A percentile compares a stretch with the other conserved stretches of the same genome.
These are phyloP conservation scores for Amazona vittata DNA, from an alignment of 2,113 vertebrate genomes.

Conservation along the genomic window DNA sequence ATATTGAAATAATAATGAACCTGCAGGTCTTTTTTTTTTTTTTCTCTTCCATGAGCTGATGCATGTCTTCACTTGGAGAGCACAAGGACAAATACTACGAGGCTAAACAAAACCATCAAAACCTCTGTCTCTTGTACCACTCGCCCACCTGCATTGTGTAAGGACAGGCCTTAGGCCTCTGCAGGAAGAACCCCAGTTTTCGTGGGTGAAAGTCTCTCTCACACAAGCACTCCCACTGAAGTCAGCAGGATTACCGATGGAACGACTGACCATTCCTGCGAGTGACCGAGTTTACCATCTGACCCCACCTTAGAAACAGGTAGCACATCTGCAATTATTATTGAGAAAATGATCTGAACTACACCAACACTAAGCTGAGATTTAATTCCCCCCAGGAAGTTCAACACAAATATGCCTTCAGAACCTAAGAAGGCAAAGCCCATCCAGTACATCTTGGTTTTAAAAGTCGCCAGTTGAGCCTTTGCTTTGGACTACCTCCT, in stretches of 20 bases:
- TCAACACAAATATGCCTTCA: not conserved
- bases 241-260: rapidly evolving
- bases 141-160: too few species aligned
- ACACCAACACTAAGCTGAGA: not conserved
- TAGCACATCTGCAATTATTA: rapidly evolving
- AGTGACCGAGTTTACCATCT: not conserved
- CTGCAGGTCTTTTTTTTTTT: not conserved
- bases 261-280: rapidly evolving
- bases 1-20: constrained; percentile 69
- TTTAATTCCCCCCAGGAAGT: not conserved
- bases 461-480: not conserved
- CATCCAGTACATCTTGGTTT: not conserved
- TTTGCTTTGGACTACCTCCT: not conserved
- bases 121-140: rapidly evolving
- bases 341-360: not conserved
- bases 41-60: not conserved
- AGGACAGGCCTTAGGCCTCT: not conserved
- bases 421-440: not conserved
- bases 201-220: not conserved
- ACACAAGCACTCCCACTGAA: not conserved
- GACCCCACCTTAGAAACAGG: not conserved
- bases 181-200: not conserved
- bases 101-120: not conserved
- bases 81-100: not conserved
- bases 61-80: not conserved